Evolutionary conservation across 2,888 invertebrate genomes (phyloP).

Genomic region (Hofmannophila pseudospretella): DNA sequence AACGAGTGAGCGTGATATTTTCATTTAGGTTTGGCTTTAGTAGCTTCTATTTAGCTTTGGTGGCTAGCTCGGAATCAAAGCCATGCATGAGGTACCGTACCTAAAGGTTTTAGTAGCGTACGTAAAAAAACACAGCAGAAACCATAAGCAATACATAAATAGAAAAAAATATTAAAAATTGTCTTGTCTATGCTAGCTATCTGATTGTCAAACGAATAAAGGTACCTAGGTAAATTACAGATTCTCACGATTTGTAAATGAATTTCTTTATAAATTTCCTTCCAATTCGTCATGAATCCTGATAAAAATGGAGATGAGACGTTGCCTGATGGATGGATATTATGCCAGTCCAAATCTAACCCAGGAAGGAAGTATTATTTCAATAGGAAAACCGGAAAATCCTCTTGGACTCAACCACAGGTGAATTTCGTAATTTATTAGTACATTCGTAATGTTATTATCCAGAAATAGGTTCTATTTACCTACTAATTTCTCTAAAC

Average conservation of each 20-base stretch:
- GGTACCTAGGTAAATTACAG: not conserved
- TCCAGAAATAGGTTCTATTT: conserved; percentile 1
- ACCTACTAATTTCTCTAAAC: not conserved
- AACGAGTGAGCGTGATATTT: no score
- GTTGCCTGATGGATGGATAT: conserved; percentile 70
- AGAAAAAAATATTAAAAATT: no score
- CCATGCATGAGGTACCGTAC: no score
- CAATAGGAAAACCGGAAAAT: conserved; percentile 66
- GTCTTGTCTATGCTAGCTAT: not conserved
- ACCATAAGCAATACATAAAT: no score
- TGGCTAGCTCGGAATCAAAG: no score
- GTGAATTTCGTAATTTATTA: conserved; percentile 32
- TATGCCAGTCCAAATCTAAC: conserved; percentile 63
- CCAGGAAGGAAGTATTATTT: conserved; percentile 68
- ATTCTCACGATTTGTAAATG: conserved; percentile 22
- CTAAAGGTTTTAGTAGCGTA: no score
- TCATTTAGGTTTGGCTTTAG: no score
- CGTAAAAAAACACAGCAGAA: no score
- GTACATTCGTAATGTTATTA: conserved; percentile 10
- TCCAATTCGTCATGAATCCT: conserved; percentile 51
- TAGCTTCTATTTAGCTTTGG: no score
- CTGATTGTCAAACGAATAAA: not conserved
- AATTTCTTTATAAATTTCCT: conserved; percentile 23
- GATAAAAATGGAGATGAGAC: conserved; percentile 45
- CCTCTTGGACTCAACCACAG: conserved; percentile 67